Evolutionary conservation across 2,888 invertebrate species (phyloP).

Genomic region (Disparrhopalites patrizii): DNA sequence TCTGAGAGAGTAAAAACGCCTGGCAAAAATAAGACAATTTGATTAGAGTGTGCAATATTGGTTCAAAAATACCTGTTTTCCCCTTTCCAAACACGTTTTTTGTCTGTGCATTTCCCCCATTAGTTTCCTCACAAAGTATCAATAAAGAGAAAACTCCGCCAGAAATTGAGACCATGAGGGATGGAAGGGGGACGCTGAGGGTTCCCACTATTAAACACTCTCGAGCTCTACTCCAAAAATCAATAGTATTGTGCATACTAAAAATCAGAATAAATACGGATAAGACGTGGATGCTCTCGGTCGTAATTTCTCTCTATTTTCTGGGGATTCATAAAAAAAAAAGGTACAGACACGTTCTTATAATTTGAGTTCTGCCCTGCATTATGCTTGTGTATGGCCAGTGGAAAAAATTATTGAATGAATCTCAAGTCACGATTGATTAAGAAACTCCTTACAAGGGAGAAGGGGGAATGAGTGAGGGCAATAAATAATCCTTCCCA

Average conservation of each 20-base stretch:
- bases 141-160: too few relatives aligned
- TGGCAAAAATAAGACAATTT: too few relatives aligned
- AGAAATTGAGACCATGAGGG: background rate
- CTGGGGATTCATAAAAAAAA: background rate
- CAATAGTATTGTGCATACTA: background rate
- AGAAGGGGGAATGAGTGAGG: constrained; percentile 15
- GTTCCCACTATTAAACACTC: background rate
- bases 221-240: background rate
- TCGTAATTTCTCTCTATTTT: too few relatives aligned
- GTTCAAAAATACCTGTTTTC: too few relatives aligned
- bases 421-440: constrained; percentile 45
- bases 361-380: background rate
- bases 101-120: background rate
- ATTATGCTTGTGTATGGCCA: background rate
- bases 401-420: constrained; percentile 17
- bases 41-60: too few relatives aligned
- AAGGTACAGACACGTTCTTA: background rate
- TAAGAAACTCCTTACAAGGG: constrained; percentile 43
- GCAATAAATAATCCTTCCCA: constrained; percentile 40
- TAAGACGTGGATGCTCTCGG: too few relatives aligned
- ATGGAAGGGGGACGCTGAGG: background rate
- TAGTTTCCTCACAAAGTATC: background rate
- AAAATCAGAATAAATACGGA: too few relatives aligned
- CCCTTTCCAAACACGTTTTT: too few relatives aligned
- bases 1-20: too few relatives aligned